Evolutionary conservation across 2,113 vertebrate species (phyloP), one percentile per base, ranked within the genome.

Genomic region (Zosterops borbonicus): DNA sequence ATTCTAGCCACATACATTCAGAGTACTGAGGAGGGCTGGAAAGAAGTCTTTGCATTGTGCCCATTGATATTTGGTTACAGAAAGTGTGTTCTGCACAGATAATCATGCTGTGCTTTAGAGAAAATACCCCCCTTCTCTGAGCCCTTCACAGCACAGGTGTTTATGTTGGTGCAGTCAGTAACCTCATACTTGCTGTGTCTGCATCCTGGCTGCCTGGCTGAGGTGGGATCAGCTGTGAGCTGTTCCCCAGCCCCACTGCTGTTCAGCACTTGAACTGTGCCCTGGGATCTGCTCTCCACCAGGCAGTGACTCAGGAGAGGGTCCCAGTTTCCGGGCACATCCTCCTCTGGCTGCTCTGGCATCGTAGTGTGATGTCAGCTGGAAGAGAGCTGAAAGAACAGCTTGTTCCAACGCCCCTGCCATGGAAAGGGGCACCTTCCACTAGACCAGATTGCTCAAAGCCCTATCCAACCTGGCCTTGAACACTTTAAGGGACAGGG

Each of bases 211-310:
- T 56, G 28, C 22, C 23, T 47, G 17, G 31, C 23, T 77, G 4
- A 56, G 2, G 0, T 15, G 19, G 31, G 6, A 5, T 25, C 18
- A 20, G 28, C 52, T 70, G 29, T 0, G 2, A n/a, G 37, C 5
- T 53, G 13, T 41, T 67, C 19, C 21, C 22, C 22, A 39, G 39
- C 35, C 49, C 25, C 12, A 2, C 9, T 75, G 67, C 56, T 29
- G 8, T 5, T 56, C 46, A 28, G 56, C 4, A 4, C 56, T 76
- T 52, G 28, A 25, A 2, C 24, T 71, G 35, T 69, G 41, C 8
- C 1, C 28, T 18, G 24, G 28, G 27, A 29, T 14, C 28, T 75
- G 47, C 37, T 25, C 9, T 27, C 7, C 1, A 8, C 3, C 7
- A 1, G 47, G 22, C 28, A 16, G 39, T 3, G 25, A 7, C 44